Conservation (phyloP, 1,140 invertebrate genomes). For the Euwallacea similis region DNA sequence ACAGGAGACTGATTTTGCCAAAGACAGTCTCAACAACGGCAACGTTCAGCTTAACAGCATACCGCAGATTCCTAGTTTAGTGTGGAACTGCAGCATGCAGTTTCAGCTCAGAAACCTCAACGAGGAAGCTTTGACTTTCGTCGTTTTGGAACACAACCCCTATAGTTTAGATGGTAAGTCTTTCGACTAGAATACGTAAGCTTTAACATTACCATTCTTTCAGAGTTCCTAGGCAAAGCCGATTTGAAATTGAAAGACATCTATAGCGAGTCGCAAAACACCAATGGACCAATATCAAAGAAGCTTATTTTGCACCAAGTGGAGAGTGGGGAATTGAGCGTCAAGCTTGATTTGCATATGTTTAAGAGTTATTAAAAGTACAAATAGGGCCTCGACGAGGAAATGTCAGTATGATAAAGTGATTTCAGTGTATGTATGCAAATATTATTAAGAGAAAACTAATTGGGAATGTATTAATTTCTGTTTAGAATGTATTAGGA, state of each 20-base stretch:
- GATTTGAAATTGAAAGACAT: slow-evolving; percentile 74
- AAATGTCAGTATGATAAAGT: too few species aligned
- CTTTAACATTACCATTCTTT: slow-evolving; percentile 11
- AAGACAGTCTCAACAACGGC: slow-evolving; percentile 56
- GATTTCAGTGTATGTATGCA: too few species aligned
- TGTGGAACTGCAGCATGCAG: slow-evolving; percentile 85
- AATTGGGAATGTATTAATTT: too few species aligned
- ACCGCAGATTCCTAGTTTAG: slow-evolving; percentile 50
- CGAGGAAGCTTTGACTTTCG: slow-evolving; percentile 75
- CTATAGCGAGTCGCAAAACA: slow-evolving; percentile 61
- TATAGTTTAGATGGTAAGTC: slow-evolving; percentile 76
- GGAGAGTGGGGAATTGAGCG: slow-evolving; percentile 68
- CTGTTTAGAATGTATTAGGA: too few species aligned
- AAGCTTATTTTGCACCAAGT: slow-evolving; percentile 72
- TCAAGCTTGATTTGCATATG: slow-evolving; percentile 75
- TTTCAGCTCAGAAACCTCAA: slow-evolving; percentile 74
- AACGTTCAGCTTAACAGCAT: slow-evolving; percentile 45
- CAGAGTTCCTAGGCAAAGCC: slow-evolving; percentile 77
- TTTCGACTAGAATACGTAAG: background rate
- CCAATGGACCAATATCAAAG: slow-evolving; percentile 71
- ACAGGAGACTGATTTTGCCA: slow-evolving; percentile 69
- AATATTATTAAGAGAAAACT: too few species aligned
- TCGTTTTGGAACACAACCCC: slow-evolving; percentile 76
- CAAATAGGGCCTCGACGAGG: too few species aligned
- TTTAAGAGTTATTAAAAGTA: slow-evolving; percentile 56